phyloP scores from a whole-genome alignment of 2,797 vertebrate genomes.

The Taenioides sp. region DNA sequence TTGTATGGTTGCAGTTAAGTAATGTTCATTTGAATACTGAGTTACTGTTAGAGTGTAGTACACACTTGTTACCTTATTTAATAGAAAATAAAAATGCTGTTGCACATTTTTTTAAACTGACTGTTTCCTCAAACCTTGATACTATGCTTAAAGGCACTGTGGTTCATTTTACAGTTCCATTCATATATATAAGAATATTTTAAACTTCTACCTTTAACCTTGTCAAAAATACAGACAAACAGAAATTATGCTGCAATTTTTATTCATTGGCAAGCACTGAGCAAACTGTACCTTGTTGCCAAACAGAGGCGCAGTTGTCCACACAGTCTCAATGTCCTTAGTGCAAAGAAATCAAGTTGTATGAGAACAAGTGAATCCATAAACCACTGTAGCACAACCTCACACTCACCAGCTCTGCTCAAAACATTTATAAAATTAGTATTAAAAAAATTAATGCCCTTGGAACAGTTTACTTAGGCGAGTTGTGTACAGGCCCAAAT shows the following conservation, averaged over 20 bases:
- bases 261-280: constrained; percentile 69
- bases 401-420: constrained; percentile 22
- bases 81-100: constrained; percentile 52
- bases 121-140: not conserved
- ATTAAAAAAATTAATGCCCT: constrained; percentile 50
- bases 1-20: constrained; percentile 18
- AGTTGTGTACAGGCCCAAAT: constrained; percentile 44
- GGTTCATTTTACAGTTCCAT: not conserved
- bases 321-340: constrained; percentile 59
- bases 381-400: constrained; percentile 44
- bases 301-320: constrained; percentile 51
- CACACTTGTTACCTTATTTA: constrained; percentile 35
- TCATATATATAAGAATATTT: not conserved
- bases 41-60: constrained; percentile 9
- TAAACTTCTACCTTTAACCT: not conserved
- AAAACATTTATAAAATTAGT: not conserved
- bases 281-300: constrained; percentile 51
- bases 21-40: not conserved
- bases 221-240: constrained; percentile 33
- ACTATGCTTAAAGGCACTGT: not conserved
- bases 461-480: constrained; percentile 48
- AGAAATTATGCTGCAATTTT: constrained; percentile 65
- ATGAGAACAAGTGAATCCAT: constrained; percentile 39
- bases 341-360: constrained; percentile 60
- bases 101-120: constrained; percentile 1